Conservation (phyloP, 2,888 invertebrate species). For the Anticlea derivata region DNA sequence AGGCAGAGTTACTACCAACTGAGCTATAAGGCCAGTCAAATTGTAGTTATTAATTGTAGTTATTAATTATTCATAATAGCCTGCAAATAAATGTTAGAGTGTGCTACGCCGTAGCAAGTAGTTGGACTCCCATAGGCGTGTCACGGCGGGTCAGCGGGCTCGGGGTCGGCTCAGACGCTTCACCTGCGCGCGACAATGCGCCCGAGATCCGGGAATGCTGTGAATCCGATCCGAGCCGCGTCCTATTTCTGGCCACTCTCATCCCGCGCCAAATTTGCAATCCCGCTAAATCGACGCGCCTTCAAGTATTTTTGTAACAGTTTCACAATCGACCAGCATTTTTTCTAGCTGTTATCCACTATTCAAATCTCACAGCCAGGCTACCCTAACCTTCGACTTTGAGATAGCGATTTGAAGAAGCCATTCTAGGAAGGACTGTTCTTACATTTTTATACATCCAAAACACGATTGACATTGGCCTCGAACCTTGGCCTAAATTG, state of each 20-base stretch:
- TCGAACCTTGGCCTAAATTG: slow-evolving; percentile 62
- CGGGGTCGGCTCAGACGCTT: neutral
- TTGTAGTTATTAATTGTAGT: too few species aligned
- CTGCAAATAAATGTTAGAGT: too few species aligned
- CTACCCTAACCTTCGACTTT: slow-evolving; percentile 46
- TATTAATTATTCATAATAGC: too few species aligned
- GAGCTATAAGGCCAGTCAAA: too few species aligned
- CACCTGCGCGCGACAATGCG: slow-evolving; percentile 59
- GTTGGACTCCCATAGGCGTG: neutral
- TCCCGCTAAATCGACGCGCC: slow-evolving; percentile 77
- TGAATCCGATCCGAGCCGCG: slow-evolving; percentile 76
- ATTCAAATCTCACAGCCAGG: slow-evolving; percentile 33
- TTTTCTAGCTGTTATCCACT: slow-evolving; percentile 40
- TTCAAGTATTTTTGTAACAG: slow-evolving; percentile 75
- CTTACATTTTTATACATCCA: slow-evolving; percentile 33
- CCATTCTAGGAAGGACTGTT: slow-evolving; percentile 16
- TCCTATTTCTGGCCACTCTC: slow-evolving; percentile 72
- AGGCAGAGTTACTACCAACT: too few species aligned
- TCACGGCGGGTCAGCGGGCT: neutral
- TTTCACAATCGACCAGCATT: slow-evolving; percentile 71
- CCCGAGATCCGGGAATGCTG: slow-evolving; percentile 67
- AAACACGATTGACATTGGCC: slow-evolving; percentile 76
- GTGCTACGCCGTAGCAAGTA: neutral
- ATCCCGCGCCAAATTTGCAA: slow-evolving; percentile 82
- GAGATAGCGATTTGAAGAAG: slow-evolving; percentile 31